These are phyloP conservation scores for Macrophya alboannulata DNA, from an alignment of 2,888 invertebrate species.

Conservation along the genomic window DNA sequence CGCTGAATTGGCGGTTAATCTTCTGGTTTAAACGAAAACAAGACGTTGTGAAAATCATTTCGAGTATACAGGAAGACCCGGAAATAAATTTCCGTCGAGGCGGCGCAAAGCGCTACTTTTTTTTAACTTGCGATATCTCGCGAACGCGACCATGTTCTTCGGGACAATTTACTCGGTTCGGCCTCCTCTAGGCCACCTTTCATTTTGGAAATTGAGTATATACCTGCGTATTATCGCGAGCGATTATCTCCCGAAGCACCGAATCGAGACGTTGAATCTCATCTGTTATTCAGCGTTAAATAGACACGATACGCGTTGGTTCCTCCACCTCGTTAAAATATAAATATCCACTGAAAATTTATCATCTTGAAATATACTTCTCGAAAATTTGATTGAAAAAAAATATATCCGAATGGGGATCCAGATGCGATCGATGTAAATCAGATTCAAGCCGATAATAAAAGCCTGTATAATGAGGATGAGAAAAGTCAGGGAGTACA, in stretches of 20 bases:
- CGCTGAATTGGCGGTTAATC: background rate
- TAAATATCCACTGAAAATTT: background rate
- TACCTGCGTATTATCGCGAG: background rate
- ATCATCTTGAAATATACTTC: background rate
- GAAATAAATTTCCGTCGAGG: too few relatives aligned
- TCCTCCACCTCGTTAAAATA: background rate
- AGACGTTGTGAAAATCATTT: too few relatives aligned
- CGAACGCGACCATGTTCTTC: too few relatives aligned
- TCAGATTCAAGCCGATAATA: background rate
- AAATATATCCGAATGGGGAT: too few relatives aligned
- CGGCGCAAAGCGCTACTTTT: too few relatives aligned
- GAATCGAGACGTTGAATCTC: slow-evolving; percentile 19
- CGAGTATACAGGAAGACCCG: too few relatives aligned
- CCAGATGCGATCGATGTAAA: background rate
- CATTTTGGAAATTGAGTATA: too few relatives aligned
- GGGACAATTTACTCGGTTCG: too few relatives aligned
- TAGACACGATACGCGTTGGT: background rate
- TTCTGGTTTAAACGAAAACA: slow-evolving; percentile 16
- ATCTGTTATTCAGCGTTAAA: slow-evolving; percentile 36
- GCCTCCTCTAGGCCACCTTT: too few relatives aligned
- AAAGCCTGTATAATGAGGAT: background rate
- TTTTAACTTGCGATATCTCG: too few relatives aligned
- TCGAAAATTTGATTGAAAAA: too few relatives aligned
- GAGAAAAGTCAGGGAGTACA: background rate
- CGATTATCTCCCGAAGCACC: background rate